Evolutionary conservation across 2,888 invertebrate species (phyloP), one percentile per base, ranked within the genome.

Genomic region (Archips crataeganus): DNA sequence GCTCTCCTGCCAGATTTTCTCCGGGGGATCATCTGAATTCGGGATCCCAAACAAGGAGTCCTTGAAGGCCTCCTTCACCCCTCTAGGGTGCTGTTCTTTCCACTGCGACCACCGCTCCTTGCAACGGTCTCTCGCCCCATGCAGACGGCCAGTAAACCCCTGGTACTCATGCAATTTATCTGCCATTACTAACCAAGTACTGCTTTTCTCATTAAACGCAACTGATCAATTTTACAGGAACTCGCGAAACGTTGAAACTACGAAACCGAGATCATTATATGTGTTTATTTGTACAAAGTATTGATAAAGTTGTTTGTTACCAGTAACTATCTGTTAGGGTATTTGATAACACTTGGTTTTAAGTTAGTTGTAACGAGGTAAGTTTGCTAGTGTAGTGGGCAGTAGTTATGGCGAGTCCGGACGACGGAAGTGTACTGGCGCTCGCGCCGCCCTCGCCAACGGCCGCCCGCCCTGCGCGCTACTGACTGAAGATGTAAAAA

Each of bases 81-180:
- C 95, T 45, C 91, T 87, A 0, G 95, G 95, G 81, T 96, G 94
- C 71, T 95, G 89, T 77, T 97, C 96, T 74, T 95, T 96, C 95
- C 96, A 97, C 23, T 84, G 88, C 2, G 94, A 85, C 95, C 95
- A 96, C 75, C 95, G 95, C 83, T 96, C 97, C 71, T 95, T 95
- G 51, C 96, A 91, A 71, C 93, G 93, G 77, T 97, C 97, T 63
- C 97, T 95, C 76, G 95, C 92, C 32, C 95, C 95, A 83, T 98
- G 98, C 42, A 97, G 85, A 36, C 97, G 95, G 8, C 98, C 98
- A 1, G 96, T 88, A 68, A 96, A 90, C 0, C 98, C 98, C 85
- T 97, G 96, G 86, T 98, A 98, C 80, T 97, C 97, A 82, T 97
- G 95, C 70, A 98, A 88, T 87, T 98, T 98, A 79, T 98, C 97